A percentile compares a stretch with the other conserved stretches of the same genome.
Evolutionary conservation across 2,113 vertebrate genomes (phyloP).

Genomic region (Scomber colias): DNA sequence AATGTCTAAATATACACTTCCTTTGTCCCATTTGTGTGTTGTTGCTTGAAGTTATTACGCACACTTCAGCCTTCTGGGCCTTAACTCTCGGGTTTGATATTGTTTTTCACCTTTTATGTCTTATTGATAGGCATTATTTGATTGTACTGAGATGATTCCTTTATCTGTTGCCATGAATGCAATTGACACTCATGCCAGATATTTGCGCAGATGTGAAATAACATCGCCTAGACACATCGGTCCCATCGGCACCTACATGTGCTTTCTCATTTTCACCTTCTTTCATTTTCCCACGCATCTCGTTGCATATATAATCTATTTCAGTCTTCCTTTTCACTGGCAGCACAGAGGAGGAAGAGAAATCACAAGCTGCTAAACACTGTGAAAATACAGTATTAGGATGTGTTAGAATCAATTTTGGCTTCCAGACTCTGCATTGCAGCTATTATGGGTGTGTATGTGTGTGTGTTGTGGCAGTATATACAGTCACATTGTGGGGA

Average conservation of each 20-base stretch:
- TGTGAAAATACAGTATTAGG: constrained; percentile 35
- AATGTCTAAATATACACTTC: constrained; percentile 60
- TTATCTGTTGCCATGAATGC: constrained; percentile 39
- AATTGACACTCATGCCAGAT: constrained; percentile 47
- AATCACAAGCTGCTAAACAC: constrained; percentile 62
- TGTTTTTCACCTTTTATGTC: constrained; percentile 62
- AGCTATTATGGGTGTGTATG: neutral
- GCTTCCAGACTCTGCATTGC: neutral
- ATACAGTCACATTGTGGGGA: neutral
- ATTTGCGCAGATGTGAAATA: constrained; percentile 40
- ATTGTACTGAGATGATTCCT: constrained; percentile 14
- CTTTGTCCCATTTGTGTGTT: constrained; percentile 52
- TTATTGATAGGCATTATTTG: constrained; percentile 66
- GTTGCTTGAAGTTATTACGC: constrained; percentile 29
- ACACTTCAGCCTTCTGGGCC: constrained; percentile 10
- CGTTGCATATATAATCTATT: constrained; percentile 63
- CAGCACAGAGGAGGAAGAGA: constrained; percentile 36
- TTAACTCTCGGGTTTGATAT: constrained; percentile 35
- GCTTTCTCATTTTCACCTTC: constrained; percentile 55
- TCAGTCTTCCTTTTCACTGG: constrained; percentile 36
- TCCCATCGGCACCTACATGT: constrained; percentile 33
- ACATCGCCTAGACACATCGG: constrained; percentile 24
- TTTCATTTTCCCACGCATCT: constrained; percentile 60
- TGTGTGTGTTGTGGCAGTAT: no score
- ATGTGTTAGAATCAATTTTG: constrained; percentile 18